A percentile compares a stretch with the other conserved stretches of the same genome.
Conservation (phyloP, 2,113 vertebrate genomes). For the Strix aluco region DNA sequence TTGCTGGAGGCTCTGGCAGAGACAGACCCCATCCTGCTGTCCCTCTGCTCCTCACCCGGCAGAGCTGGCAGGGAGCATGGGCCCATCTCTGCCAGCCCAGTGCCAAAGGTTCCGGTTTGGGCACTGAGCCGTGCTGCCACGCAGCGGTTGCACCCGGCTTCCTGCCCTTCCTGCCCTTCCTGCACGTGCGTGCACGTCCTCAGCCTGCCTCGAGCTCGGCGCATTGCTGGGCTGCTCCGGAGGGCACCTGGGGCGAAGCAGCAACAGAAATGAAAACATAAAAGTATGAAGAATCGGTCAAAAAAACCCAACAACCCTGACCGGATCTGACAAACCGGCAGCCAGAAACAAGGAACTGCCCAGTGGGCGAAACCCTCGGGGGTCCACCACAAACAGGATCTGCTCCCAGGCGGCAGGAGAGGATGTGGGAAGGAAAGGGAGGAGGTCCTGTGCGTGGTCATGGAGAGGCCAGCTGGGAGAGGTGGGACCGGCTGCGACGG, state of each 20-base stretch:
- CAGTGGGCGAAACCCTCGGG: not conserved
- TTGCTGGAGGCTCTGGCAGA: not conserved
- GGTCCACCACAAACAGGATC: not conserved
- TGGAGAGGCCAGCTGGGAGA: slow-evolving; percentile 5
- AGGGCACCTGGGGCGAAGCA: not conserved
- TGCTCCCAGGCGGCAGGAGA: not conserved
- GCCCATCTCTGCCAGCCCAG: not conserved
- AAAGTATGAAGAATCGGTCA: not conserved
- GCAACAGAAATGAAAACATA: not conserved
- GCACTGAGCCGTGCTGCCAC: rapidly evolving
- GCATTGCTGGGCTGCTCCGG: not conserved
- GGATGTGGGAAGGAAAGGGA: slow-evolving; percentile 23
- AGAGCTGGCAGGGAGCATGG: not conserved
- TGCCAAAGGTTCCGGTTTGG: not conserved
- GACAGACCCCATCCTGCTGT: not conserved
- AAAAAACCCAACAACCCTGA: not conserved
- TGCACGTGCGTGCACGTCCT: not conserved
- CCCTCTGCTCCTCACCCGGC: not conserved
- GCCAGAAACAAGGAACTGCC: not conserved
- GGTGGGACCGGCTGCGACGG: rapidly evolving
- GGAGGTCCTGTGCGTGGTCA: not conserved
- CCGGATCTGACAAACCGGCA: not conserved
- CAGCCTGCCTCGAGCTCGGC: not conserved
- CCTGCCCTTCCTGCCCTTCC: not conserved
- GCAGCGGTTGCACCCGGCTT: rapidly evolving